phyloP scores from a whole-genome alignment of 1,140 invertebrate genomes.

The Chlorops oryzae region DNA sequence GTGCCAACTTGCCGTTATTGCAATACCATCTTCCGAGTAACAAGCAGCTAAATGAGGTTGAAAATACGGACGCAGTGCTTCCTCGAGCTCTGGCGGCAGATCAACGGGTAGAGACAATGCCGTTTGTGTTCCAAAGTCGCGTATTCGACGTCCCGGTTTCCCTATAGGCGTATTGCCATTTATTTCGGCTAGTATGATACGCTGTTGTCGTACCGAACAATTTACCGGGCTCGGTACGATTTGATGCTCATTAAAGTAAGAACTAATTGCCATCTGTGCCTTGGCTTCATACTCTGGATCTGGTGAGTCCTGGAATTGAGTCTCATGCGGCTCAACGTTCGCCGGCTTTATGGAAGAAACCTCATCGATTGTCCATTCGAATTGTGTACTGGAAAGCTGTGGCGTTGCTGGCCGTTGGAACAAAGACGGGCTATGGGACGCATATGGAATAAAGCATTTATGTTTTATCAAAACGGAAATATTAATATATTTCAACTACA shows the following conservation, averaged over 20 bases:
- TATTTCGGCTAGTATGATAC: slow-evolving; percentile 32
- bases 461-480: background rate
- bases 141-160: slow-evolving; percentile 21
- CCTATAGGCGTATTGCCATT: slow-evolving; percentile 36
- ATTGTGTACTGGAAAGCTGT: slow-evolving; percentile 47
- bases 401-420: slow-evolving; percentile 37
- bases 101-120: slow-evolving; percentile 49
- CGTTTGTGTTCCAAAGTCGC: slow-evolving; percentile 48
- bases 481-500: background rate
- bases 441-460: no score
- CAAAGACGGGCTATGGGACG: slow-evolving; percentile 34
- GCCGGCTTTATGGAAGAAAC: slow-evolving; percentile 51
- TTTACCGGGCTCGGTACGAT: slow-evolving; percentile 53
- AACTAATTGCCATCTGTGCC: slow-evolving; percentile 52
- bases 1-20: no score
- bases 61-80: slow-evolving; percentile 51
- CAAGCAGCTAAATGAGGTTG: slow-evolving; percentile 42
- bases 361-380: slow-evolving; percentile 54
- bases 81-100: slow-evolving; percentile 50
- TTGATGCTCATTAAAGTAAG: slow-evolving; percentile 51
- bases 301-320: slow-evolving; percentile 48
- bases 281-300: slow-evolving; percentile 52
- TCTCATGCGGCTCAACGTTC: slow-evolving; percentile 51
- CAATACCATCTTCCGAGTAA: no score
- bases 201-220: slow-evolving; percentile 37